These are phyloP conservation scores for Leucopsar rothschildi DNA, from an alignment of 2,113 vertebrate genomes.

Conservation along the genomic window DNA sequence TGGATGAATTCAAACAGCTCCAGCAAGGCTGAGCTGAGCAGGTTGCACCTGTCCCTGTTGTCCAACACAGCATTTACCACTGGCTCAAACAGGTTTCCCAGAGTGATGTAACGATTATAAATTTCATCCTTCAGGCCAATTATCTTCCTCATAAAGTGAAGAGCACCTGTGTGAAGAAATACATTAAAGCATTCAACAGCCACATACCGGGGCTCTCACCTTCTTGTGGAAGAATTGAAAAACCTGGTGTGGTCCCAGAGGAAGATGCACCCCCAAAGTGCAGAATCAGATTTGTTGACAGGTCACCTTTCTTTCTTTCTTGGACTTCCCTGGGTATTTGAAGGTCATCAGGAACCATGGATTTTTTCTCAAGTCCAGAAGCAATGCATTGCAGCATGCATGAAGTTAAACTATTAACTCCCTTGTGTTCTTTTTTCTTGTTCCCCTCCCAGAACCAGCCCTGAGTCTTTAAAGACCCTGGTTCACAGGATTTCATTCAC, in stretches of 20 bases:
- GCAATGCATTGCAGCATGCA: background rate
- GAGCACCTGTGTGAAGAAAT: constrained; percentile 81
- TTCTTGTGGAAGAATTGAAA: background rate
- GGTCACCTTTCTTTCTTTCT: background rate
- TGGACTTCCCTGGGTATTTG: background rate
- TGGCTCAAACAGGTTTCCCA: constrained; percentile 95
- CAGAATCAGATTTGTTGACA: background rate
- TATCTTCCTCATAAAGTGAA: constrained; percentile 96
- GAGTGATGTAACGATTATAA: constrained; percentile 95
- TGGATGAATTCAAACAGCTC: constrained; percentile 97
- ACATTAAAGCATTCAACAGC: background rate
- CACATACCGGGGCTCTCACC: background rate
- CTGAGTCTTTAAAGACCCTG: background rate
- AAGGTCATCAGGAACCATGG: background rate
- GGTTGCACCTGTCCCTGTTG: constrained; percentile 92
- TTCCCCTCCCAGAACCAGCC: background rate
- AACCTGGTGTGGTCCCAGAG: background rate
- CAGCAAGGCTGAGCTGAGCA: constrained; percentile 91
- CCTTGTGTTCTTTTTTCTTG: background rate
- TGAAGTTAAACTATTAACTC: background rate
- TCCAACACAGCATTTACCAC: constrained; percentile 94
- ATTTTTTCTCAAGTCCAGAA: background rate
- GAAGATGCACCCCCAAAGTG: background rate
- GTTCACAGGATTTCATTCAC: background rate
- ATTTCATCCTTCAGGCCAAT: constrained; percentile 95